These are phyloP conservation scores for Himalopsyche kuldschensis DNA, from an alignment of 2,888 invertebrate genomes.

Conservation along the genomic window DNA sequence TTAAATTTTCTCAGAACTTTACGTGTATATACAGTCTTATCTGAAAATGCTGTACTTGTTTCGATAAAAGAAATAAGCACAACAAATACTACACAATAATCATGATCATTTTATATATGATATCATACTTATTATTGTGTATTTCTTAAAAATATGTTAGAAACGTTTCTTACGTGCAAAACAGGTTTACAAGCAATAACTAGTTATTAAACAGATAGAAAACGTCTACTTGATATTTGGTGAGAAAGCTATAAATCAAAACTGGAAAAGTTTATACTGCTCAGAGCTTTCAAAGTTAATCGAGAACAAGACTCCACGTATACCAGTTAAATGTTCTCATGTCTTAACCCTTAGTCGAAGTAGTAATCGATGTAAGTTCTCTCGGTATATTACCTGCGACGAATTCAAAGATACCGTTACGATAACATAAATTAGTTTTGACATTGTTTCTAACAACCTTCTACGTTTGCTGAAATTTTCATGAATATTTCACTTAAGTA, in stretches of 20 bases:
- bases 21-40: too few species aligned
- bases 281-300: neutral
- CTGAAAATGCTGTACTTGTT: too few species aligned
- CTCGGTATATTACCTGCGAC: slow-evolving; percentile 11
- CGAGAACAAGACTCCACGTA: neutral
- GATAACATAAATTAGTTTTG: slow-evolving; percentile 37
- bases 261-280: neutral
- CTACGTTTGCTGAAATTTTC: neutral
- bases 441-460: neutral
- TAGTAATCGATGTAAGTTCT: slow-evolving; percentile 1
- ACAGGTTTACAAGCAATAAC: neutral
- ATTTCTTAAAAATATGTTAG: neutral
- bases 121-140: too few species aligned
- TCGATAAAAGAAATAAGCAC: too few species aligned
- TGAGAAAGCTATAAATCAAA: neutral
- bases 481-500: neutral
- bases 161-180: neutral
- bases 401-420: slow-evolving; percentile 28
- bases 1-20: too few species aligned
- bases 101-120: too few species aligned
- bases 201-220: neutral
- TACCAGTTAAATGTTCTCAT: neutral
- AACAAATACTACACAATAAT: too few species aligned
- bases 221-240: neutral
- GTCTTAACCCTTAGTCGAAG: neutral